Evolutionary conservation across 2,888 invertebrate genomes (phyloP).

Genomic region (Yponomeuta cagnagella): DNA sequence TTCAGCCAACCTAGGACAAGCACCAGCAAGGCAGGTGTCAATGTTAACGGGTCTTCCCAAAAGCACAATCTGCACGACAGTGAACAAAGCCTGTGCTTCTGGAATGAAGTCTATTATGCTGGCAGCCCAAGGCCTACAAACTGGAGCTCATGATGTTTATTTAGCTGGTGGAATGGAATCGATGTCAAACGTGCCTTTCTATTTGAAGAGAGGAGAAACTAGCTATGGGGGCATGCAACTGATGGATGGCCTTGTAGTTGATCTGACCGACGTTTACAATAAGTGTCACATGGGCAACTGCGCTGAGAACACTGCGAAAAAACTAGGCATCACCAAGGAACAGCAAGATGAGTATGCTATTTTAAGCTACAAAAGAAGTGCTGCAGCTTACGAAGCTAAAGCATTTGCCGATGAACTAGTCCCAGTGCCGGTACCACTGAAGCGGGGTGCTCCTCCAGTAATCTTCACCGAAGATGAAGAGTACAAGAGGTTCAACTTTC

Average conservation of each 20-base stretch:
- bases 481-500: conserved; percentile 94
- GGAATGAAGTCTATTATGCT: conserved; percentile 98
- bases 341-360: conserved; percentile 97
- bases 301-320: conserved; percentile 97
- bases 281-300: conserved; percentile 99
- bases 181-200: conserved; percentile 99
- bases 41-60: conserved; percentile 95
- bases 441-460: conserved; percentile 85
- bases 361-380: conserved; percentile 91
- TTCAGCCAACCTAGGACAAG: conserved; percentile 91
- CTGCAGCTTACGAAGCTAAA: conserved; percentile 86
- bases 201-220: conserved; percentile 91
- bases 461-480: conserved; percentile 94
- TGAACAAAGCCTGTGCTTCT: conserved; percentile 98
- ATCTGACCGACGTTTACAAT: conserved; percentile 97
- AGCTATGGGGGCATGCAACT: conserved; percentile 92
- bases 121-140: conserved; percentile 92
- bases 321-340: conserved; percentile 86
- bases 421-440: conserved; percentile 88
- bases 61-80: conserved; percentile 92
- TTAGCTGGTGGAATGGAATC: conserved; percentile 99
- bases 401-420: conserved; percentile 89
- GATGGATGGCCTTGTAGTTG: conserved; percentile 95
- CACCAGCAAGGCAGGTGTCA: conserved; percentile 96
- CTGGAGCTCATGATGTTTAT: conserved; percentile 91